phyloP scores from a whole-genome alignment of 2,888 invertebrate species.

The Belgica antarctica region DNA sequence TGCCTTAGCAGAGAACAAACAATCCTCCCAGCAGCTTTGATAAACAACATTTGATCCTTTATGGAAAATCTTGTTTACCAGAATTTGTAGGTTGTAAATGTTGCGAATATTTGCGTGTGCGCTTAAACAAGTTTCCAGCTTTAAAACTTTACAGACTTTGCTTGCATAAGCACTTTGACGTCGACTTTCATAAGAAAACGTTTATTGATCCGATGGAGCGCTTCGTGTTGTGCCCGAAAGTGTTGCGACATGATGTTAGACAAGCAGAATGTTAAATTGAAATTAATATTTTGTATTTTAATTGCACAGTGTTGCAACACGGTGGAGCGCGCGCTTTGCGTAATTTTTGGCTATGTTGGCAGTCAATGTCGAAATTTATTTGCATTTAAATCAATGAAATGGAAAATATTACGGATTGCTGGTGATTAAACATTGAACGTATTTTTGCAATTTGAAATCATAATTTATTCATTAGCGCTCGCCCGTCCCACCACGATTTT shows the following conservation, averaged over 20 bases:
- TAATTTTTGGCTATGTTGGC: background rate
- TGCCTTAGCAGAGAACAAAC: background rate
- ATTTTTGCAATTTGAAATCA: slow-evolving; percentile 41
- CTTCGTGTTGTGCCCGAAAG: too few species aligned
- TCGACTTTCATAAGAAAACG: background rate
- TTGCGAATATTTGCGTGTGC: background rate
- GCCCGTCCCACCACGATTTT: background rate
- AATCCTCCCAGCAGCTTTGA: slow-evolving; percentile 42
- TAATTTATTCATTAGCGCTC: slow-evolving; percentile 41
- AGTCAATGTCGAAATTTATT: slow-evolving; percentile 3
- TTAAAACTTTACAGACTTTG: slow-evolving; percentile 2
- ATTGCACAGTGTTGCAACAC: too few species aligned
- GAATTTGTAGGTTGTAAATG: slow-evolving; percentile 3
- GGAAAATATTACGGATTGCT: slow-evolving; percentile 16
- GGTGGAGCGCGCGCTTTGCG: background rate
- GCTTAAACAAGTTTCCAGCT: background rate
- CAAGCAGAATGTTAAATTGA: background rate
- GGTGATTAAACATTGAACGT: slow-evolving; percentile 41
- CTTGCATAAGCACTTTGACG: background rate
- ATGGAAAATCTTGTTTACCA: slow-evolving; percentile 43
- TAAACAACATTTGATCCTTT: slow-evolving; percentile 44
- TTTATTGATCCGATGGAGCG: background rate
- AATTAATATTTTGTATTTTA: background rate
- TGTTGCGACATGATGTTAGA: background rate
- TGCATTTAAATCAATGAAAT: slow-evolving; percentile 18